Base-by-base conservation (phyloP, 2,797 vertebrate genomes). In the Brotula barbata region DNA sequence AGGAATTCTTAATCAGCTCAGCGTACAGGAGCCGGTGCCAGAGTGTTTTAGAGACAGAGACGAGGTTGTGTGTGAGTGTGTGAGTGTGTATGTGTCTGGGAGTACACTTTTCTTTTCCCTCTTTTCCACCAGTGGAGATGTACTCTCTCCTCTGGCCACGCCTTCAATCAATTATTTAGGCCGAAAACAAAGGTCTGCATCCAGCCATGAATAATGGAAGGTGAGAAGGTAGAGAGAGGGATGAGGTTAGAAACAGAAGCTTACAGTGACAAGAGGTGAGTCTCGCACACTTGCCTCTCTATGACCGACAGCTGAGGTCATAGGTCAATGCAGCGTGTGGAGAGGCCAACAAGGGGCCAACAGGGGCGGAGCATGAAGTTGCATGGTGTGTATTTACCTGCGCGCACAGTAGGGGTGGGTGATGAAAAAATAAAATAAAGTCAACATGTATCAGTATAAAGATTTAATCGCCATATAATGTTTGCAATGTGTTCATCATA, bases 141-240 rank as follows among this genome's bases (percentile, higher is more conserved):
- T 72, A 63, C 59, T 78, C 73, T 62, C 47, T 71, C 65, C 52
- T 73, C 66, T 58, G 68, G 60, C 85, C 84, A 87, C 78, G 59
- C 83, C 85, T 84, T 75, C 74, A 28, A 87, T 89, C 77, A 85
- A 89, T 89, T 88, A 89, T 89, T 86, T 81, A 89, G 72, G 66
- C 59, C 68, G 70, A 85, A 89, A 90, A 88, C 85, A 88, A 88
- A 88, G 83, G 86, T 86, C 80, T 83, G 78, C 73, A 63, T 76
- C 68, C 64, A 40, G 62, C 60, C 82, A 89, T 89, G 79, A 89
- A 87, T 89, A 88, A 89, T 86, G 78, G 78, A 90, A 64, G 72
- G 59, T 64, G 68, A 85, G 71, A 78, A 83, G 78, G 75, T 69
- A 80, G 65, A 42, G 65, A 82, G 81, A 69, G 69, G 75, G 72